Evolutionary conservation across 2,113 vertebrate genomes (phyloP), one percentile per base, ranked within the genome.

Genomic region (Alligator sinensis): DNA sequence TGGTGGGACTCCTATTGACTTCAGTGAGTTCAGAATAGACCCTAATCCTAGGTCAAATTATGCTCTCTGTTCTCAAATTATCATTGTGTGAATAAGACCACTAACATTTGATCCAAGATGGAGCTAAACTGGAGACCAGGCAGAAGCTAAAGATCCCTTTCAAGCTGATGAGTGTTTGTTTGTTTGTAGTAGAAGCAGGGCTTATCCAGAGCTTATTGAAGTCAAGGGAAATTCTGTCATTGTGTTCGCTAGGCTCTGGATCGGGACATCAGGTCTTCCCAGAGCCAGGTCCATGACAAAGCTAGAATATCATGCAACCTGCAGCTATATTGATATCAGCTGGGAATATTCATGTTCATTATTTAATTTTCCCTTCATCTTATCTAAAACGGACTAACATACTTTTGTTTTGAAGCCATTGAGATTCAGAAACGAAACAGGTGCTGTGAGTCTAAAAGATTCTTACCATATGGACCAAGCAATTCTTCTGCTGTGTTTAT

Each of bases 391-490:
- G 62, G 57, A 55, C 12, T 30, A 74, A n/a, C 47, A 77, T 5
- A 22, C 14, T 86, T 96, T 94, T 84, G 8, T 84, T 93, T 77
- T 86, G 72, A 91, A 91, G 27, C 47, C 74, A 19, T 63, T 83
- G 86, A 82, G 64, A 77, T 86, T 85, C 28, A 13, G 77, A 28
- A 22, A 9, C 34, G 4, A 84, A 80, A 85, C 77, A 86, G 61
- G 77, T 38, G 4, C n/a, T 57, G 27, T 57, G 7, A 81, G 76
- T 82, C 19, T 64, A 88, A 77, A 14, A 0, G 76, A 90, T 86
- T 80, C 11, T 89, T 96, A 89, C 61, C 76, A 82, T 93, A 98
- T 98, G 97, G 96, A 97, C 91, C 97, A 96, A 92, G 78, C 28
- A 76, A 47, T 98, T 90, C 17, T 97, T 57, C 76, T 97, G 4